phyloP scores from a whole-genome alignment of 2,113 vertebrate genomes.

The Brachyhypopomus gauderio region DNA sequence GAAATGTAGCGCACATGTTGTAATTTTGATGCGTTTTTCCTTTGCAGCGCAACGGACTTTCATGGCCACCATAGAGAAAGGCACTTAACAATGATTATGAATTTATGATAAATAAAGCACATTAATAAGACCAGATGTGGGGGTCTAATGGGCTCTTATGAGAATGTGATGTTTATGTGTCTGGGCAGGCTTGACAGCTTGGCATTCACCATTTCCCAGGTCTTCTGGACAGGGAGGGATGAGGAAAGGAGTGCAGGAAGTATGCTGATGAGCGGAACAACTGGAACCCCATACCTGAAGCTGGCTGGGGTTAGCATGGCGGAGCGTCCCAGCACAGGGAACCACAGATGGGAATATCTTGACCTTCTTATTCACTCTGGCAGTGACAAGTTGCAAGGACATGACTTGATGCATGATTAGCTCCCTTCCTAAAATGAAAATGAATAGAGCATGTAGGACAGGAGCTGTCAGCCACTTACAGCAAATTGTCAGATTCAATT shows the following conservation, averaged over 20 bases:
- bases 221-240: neutral
- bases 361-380: slow-evolving; percentile 58
- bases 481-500: slow-evolving; percentile 48
- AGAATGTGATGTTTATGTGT: slow-evolving; percentile 58
- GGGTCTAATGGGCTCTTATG: slow-evolving; percentile 63
- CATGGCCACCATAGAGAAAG: too few species aligned
- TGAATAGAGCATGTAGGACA: slow-evolving; percentile 21
- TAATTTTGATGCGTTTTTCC: too few species aligned
- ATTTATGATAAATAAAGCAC: slow-evolving; percentile 65
- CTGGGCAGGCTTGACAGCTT: slow-evolving; percentile 57
- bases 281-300: slow-evolving; percentile 62
- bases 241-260: neutral
- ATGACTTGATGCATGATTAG: slow-evolving; percentile 55
- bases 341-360: slow-evolving; percentile 58
- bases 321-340: slow-evolving; percentile 51
- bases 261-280: slow-evolving; percentile 51
- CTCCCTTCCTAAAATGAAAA: slow-evolving; percentile 25
- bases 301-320: slow-evolving; percentile 58
- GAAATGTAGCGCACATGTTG: too few species aligned
- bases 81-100: slow-evolving; percentile 3
- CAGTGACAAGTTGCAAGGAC: slow-evolving; percentile 45
- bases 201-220: slow-evolving; percentile 53
- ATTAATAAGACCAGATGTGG: slow-evolving; percentile 63
- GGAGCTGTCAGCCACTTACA: slow-evolving; percentile 52
- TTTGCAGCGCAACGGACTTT: too few species aligned